A percentile compares a stretch with the other conserved stretches of the same genome.
Evolutionary conservation across 2,113 vertebrate genomes (phyloP).

Genomic region (Circaetus cinerascens): DNA sequence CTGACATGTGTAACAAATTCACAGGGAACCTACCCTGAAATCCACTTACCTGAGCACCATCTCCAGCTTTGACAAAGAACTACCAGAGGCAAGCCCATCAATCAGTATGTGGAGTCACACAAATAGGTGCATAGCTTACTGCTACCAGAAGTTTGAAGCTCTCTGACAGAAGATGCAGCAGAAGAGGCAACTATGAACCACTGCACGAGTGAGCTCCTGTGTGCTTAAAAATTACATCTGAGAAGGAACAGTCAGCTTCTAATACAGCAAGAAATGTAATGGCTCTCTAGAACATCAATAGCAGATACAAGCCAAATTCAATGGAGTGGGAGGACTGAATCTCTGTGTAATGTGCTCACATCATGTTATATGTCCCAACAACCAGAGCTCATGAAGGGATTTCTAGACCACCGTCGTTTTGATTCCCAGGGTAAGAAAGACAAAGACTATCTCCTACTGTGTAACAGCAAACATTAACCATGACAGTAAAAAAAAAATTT

Average conservation of each 20-base stretch:
- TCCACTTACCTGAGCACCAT: background rate
- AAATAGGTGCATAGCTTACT: background rate
- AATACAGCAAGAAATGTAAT: background rate
- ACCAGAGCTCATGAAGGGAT: background rate
- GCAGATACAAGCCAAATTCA: background rate
- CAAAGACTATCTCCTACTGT: background rate
- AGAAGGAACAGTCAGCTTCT: background rate
- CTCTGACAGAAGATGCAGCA: background rate
- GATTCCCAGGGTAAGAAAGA: background rate
- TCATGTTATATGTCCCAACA: background rate
- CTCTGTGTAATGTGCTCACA: background rate
- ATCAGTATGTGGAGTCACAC: rapidly evolving
- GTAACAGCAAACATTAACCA: background rate
- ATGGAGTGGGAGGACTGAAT: background rate
- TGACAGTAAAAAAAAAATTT: rapidly evolving
- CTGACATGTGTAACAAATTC: background rate
- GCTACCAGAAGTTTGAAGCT: background rate
- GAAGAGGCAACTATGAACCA: background rate
- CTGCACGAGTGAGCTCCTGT: background rate
- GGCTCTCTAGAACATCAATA: background rate
- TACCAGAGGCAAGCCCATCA: background rate
- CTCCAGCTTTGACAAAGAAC: background rate
- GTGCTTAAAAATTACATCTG: background rate
- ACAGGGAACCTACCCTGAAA: rapidly evolving
- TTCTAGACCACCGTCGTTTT: background rate